phyloP scores from a whole-genome alignment of 1,140 invertebrate genomes.

The Heliothis virescens region DNA sequence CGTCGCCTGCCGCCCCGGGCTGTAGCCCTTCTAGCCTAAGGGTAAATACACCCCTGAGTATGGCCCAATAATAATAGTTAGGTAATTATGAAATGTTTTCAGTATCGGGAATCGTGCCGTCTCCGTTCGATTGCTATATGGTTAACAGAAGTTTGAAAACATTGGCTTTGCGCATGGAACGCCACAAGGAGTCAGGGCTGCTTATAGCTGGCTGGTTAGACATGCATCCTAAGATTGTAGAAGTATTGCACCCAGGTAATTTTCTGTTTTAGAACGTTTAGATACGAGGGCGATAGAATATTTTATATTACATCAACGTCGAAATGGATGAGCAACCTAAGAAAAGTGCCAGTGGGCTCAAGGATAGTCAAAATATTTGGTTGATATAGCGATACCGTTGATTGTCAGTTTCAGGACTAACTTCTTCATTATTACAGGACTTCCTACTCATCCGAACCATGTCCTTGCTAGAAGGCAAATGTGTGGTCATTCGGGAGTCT shows the following conservation, averaged over 20 bases:
- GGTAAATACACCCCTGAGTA: too few species aligned
- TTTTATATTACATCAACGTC: too few species aligned
- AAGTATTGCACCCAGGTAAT: slow-evolving; percentile 91
- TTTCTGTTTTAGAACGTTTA: not conserved
- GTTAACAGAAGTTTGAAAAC: slow-evolving; percentile 98
- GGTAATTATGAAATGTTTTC: slow-evolving; percentile 61
- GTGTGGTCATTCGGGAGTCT: slow-evolving; percentile 96
- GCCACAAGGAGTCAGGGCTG: slow-evolving; percentile 92
- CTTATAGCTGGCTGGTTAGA: slow-evolving; percentile 92
- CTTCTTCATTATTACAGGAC: too few species aligned
- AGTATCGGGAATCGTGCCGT: slow-evolving; percentile 97
- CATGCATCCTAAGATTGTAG: slow-evolving; percentile 89
- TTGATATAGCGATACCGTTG: too few species aligned
- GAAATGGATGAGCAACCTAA: too few species aligned
- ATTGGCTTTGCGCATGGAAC: slow-evolving; percentile 95
- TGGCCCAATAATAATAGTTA: too few species aligned
- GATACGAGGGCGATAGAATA: slow-evolving; percentile 67
- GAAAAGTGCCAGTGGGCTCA: too few species aligned
- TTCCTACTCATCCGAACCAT: slow-evolving; percentile 97
- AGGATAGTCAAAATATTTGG: too few species aligned
- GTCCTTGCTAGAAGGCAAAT: slow-evolving; percentile 94
- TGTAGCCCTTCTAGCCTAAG: too few species aligned
- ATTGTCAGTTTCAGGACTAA: too few species aligned
- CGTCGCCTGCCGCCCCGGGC: too few species aligned
- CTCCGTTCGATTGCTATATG: slow-evolving; percentile 98